Percentiles rank a stretch among this genome's conserved stretches.
phyloP scores from a whole-genome alignment of 2,888 invertebrate genomes.

The Drosophila rubida region DNA sequence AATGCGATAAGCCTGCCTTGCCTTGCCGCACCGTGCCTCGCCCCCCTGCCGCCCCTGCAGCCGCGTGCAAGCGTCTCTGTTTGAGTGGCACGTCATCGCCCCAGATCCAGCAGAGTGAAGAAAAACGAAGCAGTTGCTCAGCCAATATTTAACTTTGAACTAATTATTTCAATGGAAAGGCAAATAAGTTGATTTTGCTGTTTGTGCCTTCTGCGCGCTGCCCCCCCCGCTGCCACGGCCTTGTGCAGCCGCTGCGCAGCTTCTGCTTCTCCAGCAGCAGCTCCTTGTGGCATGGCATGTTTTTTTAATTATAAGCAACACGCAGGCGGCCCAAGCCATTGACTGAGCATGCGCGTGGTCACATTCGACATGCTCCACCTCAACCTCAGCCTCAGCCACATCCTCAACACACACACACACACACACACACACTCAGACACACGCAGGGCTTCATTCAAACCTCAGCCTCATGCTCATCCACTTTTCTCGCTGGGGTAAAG shows the following conservation, averaged over 20 bases:
- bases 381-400: conserved; percentile 8
- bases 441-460: background rate
- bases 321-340: conserved; percentile 69
- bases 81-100: conserved; percentile 19
- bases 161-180: conserved; percentile 84
- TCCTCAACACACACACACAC: too few species aligned
- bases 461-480: conserved; percentile 19
- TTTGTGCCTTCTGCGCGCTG: conserved; percentile 25
- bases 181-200: conserved; percentile 76
- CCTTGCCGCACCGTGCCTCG: background rate
- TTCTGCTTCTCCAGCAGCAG: background rate
- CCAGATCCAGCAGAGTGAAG: background rate
- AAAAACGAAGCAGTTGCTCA: conserved; percentile 27
- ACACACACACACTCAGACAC: too few species aligned
- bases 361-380: conserved; percentile 48
- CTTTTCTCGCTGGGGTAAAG: conserved; percentile 31
- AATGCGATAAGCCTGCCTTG: conserved; percentile 72
- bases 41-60: background rate
- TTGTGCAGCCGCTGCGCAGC: background rate
- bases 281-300: conserved; percentile 59
- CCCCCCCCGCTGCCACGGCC: background rate
- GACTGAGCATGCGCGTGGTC: conserved; percentile 76
- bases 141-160: conserved; percentile 83
- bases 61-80: background rate
- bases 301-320: conserved; percentile 81